Percentiles rank a stretch among this genome's conserved stretches.
Conservation (phyloP, 2,888 invertebrate species). For the Flexamia atlantica region DNA sequence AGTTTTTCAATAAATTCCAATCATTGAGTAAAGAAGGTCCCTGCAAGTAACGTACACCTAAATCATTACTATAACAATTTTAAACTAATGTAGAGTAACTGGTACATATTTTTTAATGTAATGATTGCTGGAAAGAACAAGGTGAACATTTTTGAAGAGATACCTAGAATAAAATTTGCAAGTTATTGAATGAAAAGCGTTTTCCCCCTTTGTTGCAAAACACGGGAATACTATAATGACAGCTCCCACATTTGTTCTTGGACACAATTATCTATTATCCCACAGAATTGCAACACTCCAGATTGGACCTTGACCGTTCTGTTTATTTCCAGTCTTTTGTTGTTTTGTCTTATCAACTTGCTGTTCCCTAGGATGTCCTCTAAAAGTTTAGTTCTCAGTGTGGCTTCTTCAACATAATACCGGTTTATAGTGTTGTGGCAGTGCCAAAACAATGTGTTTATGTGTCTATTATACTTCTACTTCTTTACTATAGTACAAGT, state of each 20-base stretch:
- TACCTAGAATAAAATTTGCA: no score
- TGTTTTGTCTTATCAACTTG: background rate
- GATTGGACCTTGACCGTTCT: constrained; percentile 14
- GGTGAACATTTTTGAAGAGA: no score
- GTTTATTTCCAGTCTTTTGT: constrained; percentile 42
- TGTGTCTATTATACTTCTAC: background rate
- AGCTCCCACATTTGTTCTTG: constrained; percentile 18
- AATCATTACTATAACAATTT: no score
- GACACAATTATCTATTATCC: background rate
- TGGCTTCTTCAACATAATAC: background rate
- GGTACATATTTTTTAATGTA: no score
- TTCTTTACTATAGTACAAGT: background rate
- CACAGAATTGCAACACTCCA: constrained; percentile 6
- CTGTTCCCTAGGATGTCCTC: constrained; percentile 27
- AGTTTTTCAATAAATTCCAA: no score
- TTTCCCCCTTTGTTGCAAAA: background rate
- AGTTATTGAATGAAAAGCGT: no score
- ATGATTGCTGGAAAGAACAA: no score
- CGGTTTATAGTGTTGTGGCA: background rate
- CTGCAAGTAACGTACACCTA: no score
- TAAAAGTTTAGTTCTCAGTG: constrained; percentile 1
- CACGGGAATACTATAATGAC: background rate
- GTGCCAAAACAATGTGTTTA: background rate
- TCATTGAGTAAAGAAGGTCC: no score
- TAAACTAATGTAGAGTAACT: no score